phyloP scores from a whole-genome alignment of 2,888 invertebrate genomes.

The Thymelicus sylvestris region DNA sequence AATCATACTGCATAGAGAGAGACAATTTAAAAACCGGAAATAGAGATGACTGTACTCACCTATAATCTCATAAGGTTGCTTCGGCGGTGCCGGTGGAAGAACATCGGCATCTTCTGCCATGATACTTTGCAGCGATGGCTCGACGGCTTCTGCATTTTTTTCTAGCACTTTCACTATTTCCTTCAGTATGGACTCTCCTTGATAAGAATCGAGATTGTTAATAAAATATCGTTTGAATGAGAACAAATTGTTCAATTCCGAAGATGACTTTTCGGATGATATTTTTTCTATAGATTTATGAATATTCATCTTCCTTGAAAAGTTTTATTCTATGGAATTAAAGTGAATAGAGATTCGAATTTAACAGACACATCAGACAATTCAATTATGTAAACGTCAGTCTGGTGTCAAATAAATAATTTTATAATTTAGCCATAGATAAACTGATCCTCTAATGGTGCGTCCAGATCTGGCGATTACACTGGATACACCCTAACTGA shows the following conservation, averaged over 20 bases:
- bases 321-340: neutral
- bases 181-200: constrained; percentile 77
- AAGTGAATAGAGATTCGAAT: neutral
- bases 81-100: constrained; percentile 52
- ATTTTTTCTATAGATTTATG: constrained; percentile 52
- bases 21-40: constrained; percentile 30
- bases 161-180: constrained; percentile 64
- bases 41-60: constrained; percentile 49
- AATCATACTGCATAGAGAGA: too few species aligned
- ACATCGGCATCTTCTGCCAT: constrained; percentile 62
- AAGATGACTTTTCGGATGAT: constrained; percentile 55
- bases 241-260: constrained; percentile 56
- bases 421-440: too few species aligned
- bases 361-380: too few species aligned
- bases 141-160: constrained; percentile 54
- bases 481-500: too few species aligned
- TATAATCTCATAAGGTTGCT: constrained; percentile 69
- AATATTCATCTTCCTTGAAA: constrained; percentile 27
- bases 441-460: neutral
- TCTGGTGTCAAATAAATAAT: too few species aligned
- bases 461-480: neutral
- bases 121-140: constrained; percentile 54
- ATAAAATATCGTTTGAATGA: constrained; percentile 83
- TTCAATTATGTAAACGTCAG: too few species aligned
- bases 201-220: constrained; percentile 86